Conservation (phyloP, 1,140 invertebrate species). For the Drosophila sucinea region DNA sequence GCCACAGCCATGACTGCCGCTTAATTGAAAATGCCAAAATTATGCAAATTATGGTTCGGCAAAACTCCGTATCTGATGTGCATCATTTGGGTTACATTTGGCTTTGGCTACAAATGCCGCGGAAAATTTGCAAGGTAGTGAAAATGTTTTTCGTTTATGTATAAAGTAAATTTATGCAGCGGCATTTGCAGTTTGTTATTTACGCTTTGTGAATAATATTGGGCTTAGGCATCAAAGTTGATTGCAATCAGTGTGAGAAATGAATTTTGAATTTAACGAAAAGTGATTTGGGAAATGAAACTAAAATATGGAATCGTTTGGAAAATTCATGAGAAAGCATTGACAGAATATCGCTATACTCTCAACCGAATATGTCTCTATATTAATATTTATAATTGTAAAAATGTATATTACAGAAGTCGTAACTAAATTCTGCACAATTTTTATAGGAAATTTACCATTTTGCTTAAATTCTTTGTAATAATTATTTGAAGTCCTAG, state of each 20-base stretch:
- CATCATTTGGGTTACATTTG: conserved; percentile 65
- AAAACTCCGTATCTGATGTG: conserved; percentile 39
- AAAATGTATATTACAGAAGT: too few relatives aligned
- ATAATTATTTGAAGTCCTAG: neutral
- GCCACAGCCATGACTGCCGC: conserved; percentile 36
- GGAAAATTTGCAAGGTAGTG: conserved; percentile 46
- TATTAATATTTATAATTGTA: too few relatives aligned
- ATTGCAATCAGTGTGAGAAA: conserved; percentile 73
- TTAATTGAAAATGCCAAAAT: conserved; percentile 74
- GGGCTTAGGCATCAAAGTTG: conserved; percentile 33
- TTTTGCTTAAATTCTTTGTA: neutral
- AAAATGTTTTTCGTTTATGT: conserved; percentile 22
- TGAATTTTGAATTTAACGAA: conserved; percentile 11
- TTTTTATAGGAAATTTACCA: too few relatives aligned
- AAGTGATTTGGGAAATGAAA: conserved; percentile 2
- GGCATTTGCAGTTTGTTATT: conserved; percentile 54
- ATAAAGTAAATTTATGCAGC: conserved; percentile 60
- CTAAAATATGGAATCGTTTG: neutral
- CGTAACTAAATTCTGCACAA: too few relatives aligned
- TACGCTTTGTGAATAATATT: conserved; percentile 48
- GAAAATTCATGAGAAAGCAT: too few relatives aligned
- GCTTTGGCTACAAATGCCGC: conserved; percentile 10
- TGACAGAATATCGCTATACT: too few relatives aligned
- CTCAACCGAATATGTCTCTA: too few relatives aligned
- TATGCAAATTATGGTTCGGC: conserved; percentile 60